Percentiles rank a stretch among this genome's conserved stretches.
Conservation (phyloP, 2,888 invertebrate species). For the Eustalomyia histrio region DNA sequence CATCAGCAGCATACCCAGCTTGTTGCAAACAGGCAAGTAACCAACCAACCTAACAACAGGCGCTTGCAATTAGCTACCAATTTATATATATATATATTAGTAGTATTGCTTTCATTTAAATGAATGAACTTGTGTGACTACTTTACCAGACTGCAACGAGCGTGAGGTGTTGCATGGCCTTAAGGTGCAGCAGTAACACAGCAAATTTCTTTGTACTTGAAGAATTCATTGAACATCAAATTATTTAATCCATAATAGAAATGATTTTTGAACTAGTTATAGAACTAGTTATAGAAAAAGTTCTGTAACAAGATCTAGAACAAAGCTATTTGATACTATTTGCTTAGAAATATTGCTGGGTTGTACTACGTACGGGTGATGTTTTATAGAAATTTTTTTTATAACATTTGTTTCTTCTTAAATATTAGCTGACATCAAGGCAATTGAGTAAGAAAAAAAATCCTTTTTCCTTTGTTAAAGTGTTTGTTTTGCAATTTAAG, state of each 20-base stretch:
- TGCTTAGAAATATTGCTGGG: no score
- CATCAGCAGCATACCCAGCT: not conserved
- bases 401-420: not conserved
- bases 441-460: not conserved
- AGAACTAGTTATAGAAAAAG: no score
- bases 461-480: not conserved
- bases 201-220: not conserved
- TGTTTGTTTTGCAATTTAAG: not conserved
- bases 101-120: slow-evolving; percentile 19
- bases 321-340: no score
- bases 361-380: no score
- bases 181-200: not conserved
- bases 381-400: not conserved
- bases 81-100: no score
- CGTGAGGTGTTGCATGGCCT: not conserved
- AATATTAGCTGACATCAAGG: slow-evolving; percentile 6
- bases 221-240: no score
- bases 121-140: not conserved
- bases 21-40: not conserved
- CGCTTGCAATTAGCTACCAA: slow-evolving; percentile 29
- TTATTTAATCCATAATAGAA: no score
- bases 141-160: not conserved
- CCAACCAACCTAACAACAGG: slow-evolving; percentile 8
- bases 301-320: no score
- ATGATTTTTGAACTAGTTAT: no score